Base-by-base conservation (phyloP, 2,797 vertebrate genomes). In the Cephalopachus bancanus region DNA sequence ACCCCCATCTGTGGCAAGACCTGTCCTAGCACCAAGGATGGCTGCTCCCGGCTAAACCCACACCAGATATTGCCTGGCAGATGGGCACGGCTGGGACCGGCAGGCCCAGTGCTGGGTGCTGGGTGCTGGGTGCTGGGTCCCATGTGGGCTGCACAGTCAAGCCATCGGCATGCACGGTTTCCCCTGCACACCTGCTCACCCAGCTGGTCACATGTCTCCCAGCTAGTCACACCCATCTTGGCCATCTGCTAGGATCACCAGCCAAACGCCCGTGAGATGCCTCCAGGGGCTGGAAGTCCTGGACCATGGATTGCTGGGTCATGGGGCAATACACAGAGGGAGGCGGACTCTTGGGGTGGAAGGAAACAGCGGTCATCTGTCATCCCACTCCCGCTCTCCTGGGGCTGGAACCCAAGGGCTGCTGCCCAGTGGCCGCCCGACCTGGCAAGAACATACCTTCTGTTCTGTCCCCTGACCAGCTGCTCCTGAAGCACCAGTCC, bases 91-190 rank as follows among this genome's bases (percentile, higher is more conserved):
- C 4, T 4, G 30, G 14, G 5, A 10, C 62, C 74, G 51, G 3
- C 4, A 7, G 62, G 83, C 24, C 71, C 53, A 0, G 1, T 22
- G 33, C 20, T 10, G 55, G n/a, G 53, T 55, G 24, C 19, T 8
- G 24, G n/a, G 53, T 55, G 24, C 19, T 8, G 24, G 22, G 24
- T 60, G 10, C 28, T 11, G 28, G 53, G 9, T 17, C 49, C 19
- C 49, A 33, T 12, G 65, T 24, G 22, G 30, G 24, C 19, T 65
- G 33, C 8, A 7, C n/a, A 24, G 37, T n/a, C 4, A 57, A 14
- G 24, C 24, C 0, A 0, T 26, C 20, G 9, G 59, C 37, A 0
- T 28, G 17, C 37, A 37, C 37, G 3, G 37, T 37, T 37, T 37
- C 37, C 37, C 37, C 37, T 10, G 22, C 4, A 1, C 3, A 37